Evolutionary conservation across 2,113 vertebrate genomes (phyloP), one percentile per base, ranked within the genome.

Genomic region (Maylandia zebra): DNA sequence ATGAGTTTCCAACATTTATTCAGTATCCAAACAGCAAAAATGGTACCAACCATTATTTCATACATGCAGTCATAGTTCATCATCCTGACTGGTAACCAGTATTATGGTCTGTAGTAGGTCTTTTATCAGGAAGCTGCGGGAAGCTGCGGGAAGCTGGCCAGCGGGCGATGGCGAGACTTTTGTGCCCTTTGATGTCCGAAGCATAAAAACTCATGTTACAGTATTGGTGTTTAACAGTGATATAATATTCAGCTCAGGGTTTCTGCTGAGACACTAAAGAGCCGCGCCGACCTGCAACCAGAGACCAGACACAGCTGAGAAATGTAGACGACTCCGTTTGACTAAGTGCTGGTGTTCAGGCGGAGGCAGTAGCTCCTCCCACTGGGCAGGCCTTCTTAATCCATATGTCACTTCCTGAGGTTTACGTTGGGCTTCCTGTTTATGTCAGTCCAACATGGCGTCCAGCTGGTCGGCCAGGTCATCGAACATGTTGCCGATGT

Each of bases 401-500:
- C 5, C 7, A 14, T 0, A 24, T 27, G 19, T 50, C 61, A 66
- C 88, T 92, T 92, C 86, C 92, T 93, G 93, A 87, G 85, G n/a
- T 85, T 84, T 43, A 87, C 36, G 24, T 13, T 17, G 38, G 24
- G 5, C 34, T 7, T 41, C 14, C 13, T 16, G 10, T 45, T 43
- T 5, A n/a, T 10, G 55, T 98, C 95, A 99, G 83, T 99, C 98
- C 96, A 99, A 94, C 98, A 99, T 99, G 55, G 98, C 98, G 0
- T 96, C 96, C 81, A 96, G 91, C 89, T 96, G 96, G 91, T 96
- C 95, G 3, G 96, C 96, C 11, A 96, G 96, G 94, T 98, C 98
- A 0, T 99, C 98, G 0, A 99, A 99, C 98, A 99, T 99, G 94
- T 97, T 99, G 88, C 98, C 99, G 87, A 99, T 99, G 95, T 99